Conservation (phyloP, 64 coral and sea anemone species). For the Platygyra sinensis region DNA sequence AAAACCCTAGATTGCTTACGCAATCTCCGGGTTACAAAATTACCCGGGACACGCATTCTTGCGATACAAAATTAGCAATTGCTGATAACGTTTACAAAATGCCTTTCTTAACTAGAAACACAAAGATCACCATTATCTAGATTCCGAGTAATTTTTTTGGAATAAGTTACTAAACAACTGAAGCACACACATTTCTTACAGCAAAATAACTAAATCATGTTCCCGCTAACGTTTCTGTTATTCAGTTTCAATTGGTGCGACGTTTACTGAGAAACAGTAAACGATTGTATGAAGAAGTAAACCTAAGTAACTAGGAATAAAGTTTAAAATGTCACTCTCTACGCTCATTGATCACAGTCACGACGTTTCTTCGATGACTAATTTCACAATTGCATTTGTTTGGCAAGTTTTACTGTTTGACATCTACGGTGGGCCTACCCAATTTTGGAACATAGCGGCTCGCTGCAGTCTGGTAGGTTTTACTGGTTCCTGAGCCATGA, state of each 20-base stretch:
- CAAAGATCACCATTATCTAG: constrained; percentile 15
- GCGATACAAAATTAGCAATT: constrained; percentile 22
- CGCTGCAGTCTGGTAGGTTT: not conserved
- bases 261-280: constrained; percentile 3
- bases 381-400: not conserved
- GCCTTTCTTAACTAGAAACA: constrained; percentile 7
- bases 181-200: not conserved
- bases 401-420: too few species aligned
- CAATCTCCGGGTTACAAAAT: not conserved
- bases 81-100: constrained; percentile 8
- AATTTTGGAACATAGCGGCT: not conserved
- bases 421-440: not conserved
- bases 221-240: constrained; percentile 2
- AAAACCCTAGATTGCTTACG: too few species aligned
- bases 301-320: constrained; percentile 16
- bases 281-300: not conserved
- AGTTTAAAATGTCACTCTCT: not conserved
- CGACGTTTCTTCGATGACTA: not conserved
- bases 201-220: constrained; percentile 1
- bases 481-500: not conserved
- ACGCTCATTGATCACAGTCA: not conserved
- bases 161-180: not conserved
- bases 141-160: not conserved
- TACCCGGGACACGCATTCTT: constrained; percentile 14
- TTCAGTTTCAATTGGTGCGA: constrained; percentile 34